Conservation (phyloP, 2,888 invertebrate genomes). For the Acheta domesticus region DNA sequence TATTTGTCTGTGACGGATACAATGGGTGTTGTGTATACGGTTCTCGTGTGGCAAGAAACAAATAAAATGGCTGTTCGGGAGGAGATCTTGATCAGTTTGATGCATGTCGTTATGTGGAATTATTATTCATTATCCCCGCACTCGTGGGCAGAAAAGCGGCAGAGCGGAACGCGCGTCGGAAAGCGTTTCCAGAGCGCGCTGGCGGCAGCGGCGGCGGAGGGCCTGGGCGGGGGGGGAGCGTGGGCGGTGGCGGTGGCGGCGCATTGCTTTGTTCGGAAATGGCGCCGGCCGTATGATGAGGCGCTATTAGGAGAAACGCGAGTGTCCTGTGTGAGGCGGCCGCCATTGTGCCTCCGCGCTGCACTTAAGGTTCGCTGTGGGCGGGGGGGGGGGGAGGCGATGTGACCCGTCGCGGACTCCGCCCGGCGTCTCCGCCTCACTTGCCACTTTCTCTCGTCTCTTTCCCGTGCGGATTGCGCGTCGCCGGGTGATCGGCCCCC, state of each 20-base stretch:
- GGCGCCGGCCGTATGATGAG: background rate
- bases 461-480: too few species aligned
- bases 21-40: constrained; percentile 12
- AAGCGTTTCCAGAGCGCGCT: background rate
- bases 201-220: background rate
- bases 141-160: background rate
- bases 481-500: too few species aligned
- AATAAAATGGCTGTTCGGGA: background rate
- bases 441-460: too few species aligned
- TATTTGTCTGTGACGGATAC: background rate
- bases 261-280: background rate
- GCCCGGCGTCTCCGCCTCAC: too few species aligned
- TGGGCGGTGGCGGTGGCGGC: background rate
- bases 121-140: constrained; percentile 1
- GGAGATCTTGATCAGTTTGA: constrained; percentile 18
- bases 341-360: background rate
- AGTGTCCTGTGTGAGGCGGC: background rate
- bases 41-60: constrained; percentile 9
- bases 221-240: background rate
- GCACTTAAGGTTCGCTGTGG: background rate
- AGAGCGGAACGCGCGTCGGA: background rate
- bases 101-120: constrained; percentile 18
- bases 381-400: too few species aligned
- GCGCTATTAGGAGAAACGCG: background rate
- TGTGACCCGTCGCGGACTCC: background rate